Percentiles rank a stretch among this genome's conserved stretches.
phyloP scores from a whole-genome alignment of 2,888 invertebrate species.

The Ommatoiulus sabulosus region DNA sequence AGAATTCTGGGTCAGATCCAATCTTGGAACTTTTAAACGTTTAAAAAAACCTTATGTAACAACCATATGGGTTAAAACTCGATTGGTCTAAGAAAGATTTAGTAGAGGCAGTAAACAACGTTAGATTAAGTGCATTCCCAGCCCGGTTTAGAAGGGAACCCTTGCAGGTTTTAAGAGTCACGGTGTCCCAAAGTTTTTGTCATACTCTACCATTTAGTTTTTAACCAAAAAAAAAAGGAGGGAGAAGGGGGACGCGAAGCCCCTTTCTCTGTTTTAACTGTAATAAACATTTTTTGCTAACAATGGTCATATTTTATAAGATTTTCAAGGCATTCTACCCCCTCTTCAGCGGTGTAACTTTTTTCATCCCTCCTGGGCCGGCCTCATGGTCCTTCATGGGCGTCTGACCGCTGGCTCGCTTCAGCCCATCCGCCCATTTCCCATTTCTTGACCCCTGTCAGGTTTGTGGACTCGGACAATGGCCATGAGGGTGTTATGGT shows the following conservation, averaged over 20 bases:
- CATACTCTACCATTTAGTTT: neutral
- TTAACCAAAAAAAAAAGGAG: neutral
- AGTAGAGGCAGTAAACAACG: constrained; percentile 9
- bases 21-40: neutral
- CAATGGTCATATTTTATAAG: constrained; percentile 36
- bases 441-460: constrained; percentile 44
- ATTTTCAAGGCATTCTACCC: neutral
- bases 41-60: neutral
- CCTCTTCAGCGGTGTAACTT: neutral
- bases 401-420: neutral
- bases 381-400: neutral
- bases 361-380: neutral
- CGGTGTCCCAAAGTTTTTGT: constrained; percentile 24
- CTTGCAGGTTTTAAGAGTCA: constrained; percentile 15
- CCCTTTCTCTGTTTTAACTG: constrained; percentile 17
- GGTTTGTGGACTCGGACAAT: constrained; percentile 47
- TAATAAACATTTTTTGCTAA: constrained; percentile 32
- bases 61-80: neutral
- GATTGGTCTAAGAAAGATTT: constrained; percentile 18
- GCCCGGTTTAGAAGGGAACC: neutral
- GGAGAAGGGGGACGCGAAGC: neutral
- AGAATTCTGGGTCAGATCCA: constrained; percentile 1
- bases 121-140: constrained; percentile 18
- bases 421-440: constrained; percentile 43
- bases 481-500: constrained; percentile 49